Evolutionary conservation across 2,113 vertebrate genomes (phyloP), one percentile per base, ranked within the genome.

Genomic region (Aviceda subcristata): DNA sequence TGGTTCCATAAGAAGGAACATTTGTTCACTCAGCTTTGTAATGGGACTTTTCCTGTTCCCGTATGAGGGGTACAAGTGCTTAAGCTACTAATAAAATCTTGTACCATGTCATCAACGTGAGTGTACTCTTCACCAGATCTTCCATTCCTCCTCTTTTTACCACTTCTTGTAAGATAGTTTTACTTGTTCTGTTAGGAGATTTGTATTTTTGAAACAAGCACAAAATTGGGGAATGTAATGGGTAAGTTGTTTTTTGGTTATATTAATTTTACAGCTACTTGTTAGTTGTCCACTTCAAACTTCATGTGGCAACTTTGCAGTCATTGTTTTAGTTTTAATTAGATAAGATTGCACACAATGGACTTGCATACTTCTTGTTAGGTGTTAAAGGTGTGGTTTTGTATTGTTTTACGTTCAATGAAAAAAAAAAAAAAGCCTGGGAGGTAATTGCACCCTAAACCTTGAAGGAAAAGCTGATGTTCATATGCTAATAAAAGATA

Each of bases 41-140:
- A 24, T 27, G 68, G 56, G 9, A 24, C 41, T 67, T 64, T 24
- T 41, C 23, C 23, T 66, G 10, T 32, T 27, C 30, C 10, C 2
- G 2, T 29, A 14, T 0, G 2, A 60, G 8, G 15, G 10, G 12
- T 77, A 3, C 21, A 66, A 69, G 23, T 9, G 29, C 6, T 5
- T 27, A 51, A 56, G 16, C 6, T 57, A 23, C 11, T 27, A 53
- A 66, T 53, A 45, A 73, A 92, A 63, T 27, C 29, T 59, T 27
- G 1, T 29, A 26, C 51, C 6, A 3, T 0, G 0, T 19, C 69
- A 55, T 17, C 15, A 66, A 10, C 15, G 8, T 10, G 11, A 72
- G 18, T 20, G 5, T 50, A 15, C 34, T 80, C 63, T 81, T 69
- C 41, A 69, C 15, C n/a, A 64, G 11, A 27, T 74, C 32, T 17